These are phyloP conservation scores for Enteromius fasciolatus DNA, from an alignment of 2,797 vertebrate species.

Conservation along the genomic window DNA sequence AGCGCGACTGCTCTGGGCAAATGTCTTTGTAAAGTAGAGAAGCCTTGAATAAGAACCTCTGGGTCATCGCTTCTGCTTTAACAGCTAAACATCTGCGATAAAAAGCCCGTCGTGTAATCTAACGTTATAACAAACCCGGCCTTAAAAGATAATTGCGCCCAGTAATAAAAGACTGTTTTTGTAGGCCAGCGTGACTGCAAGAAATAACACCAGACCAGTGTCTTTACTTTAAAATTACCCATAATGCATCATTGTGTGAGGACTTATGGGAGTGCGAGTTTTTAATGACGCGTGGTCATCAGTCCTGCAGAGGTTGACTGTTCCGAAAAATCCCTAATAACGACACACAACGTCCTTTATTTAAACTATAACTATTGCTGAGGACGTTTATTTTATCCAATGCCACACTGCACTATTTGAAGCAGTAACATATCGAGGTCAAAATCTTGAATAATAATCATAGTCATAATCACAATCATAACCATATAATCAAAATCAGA, in stretches of 20 bases:
- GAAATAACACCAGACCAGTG: background rate
- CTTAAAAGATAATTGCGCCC: background rate
- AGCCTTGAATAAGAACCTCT: constrained; percentile 68
- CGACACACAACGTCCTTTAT: background rate
- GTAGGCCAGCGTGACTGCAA: background rate
- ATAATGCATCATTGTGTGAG: constrained; percentile 57
- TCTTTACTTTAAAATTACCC: background rate
- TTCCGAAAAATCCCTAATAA: background rate
- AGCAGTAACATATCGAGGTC: constrained; percentile 36
- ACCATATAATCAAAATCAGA: background rate
- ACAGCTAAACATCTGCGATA: background rate
- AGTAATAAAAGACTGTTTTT: background rate
- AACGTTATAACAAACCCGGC: background rate
- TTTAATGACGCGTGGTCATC: background rate
- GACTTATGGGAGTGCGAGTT: constrained; percentile 69
- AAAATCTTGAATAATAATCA: background rate
- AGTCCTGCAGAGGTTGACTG: background rate
- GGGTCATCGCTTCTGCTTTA: background rate
- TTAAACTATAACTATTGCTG: background rate
- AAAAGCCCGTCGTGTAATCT: background rate
- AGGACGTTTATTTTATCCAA: background rate
- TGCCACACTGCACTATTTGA: background rate
- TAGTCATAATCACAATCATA: background rate
- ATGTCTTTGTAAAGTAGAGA: constrained; percentile 70
- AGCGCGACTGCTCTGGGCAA: constrained; percentile 77